Evolutionary conservation across 2,113 vertebrate genomes (phyloP).

Genomic region (Toxotes chatareus): DNA sequence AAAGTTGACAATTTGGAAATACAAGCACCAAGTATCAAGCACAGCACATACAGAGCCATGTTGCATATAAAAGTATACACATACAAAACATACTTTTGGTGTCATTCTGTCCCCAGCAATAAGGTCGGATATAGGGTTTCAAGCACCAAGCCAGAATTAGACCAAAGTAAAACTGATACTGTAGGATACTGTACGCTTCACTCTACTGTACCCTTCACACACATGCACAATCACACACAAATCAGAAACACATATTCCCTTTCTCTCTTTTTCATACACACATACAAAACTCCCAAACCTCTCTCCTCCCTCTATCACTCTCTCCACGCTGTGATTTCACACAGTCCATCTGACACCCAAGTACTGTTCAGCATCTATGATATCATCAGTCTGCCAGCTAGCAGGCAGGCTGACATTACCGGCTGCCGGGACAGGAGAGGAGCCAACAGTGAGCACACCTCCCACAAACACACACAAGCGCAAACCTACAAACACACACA

Average conservation of each 20-base stretch:
- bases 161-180: constrained; percentile 70
- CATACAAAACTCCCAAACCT: neutral
- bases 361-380: constrained; percentile 62
- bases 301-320: constrained; percentile 20
- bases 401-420: constrained; percentile 62
- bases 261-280: neutral
- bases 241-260: constrained; percentile 12
- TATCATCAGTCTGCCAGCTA: constrained; percentile 67
- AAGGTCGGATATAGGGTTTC: constrained; percentile 76
- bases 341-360: constrained; percentile 58
- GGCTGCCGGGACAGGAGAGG: constrained; percentile 52
- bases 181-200: constrained; percentile 32
- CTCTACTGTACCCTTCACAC: constrained; percentile 46
- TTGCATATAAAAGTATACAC: neutral
- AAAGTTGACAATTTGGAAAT: constrained; percentile 12
- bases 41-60: neutral
- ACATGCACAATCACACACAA: constrained; percentile 29
- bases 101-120: constrained; percentile 58
- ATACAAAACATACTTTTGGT: constrained; percentile 28
- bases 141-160: constrained; percentile 72
- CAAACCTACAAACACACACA: constrained; percentile 24
- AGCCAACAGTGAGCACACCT: constrained; percentile 55
- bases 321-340: constrained; percentile 43
- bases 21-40: neutral
- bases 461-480: constrained; percentile 37